Percentiles rank a stretch among this genome's conserved stretches.
These are phyloP conservation scores for Limnephilus marmoratus DNA, from an alignment of 2,888 invertebrate genomes.

Conservation along the genomic window DNA sequence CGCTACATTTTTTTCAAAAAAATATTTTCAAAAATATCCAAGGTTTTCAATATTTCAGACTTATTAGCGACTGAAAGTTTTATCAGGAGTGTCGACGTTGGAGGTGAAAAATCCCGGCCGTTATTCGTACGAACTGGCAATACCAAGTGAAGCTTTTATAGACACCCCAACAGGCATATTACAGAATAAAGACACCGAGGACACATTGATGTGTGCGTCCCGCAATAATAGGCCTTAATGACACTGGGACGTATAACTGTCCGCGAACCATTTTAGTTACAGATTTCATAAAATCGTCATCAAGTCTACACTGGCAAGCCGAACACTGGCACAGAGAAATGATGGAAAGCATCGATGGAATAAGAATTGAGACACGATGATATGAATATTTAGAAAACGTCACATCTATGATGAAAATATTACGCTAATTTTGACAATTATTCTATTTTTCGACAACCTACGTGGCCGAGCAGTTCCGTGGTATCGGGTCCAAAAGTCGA, in stretches of 20 bases:
- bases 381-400: background rate
- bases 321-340: background rate
- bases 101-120: background rate
- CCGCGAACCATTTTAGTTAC: slow-evolving; percentile 10
- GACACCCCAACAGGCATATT: slow-evolving; percentile 27
- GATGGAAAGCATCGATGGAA: background rate
- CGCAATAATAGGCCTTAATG: slow-evolving; percentile 30
- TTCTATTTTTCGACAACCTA: no score
- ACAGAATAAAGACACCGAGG: slow-evolving; percentile 29
- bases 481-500: no score
- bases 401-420: background rate
- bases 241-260: slow-evolving; percentile 29
- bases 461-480: no score
- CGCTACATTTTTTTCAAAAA: background rate
- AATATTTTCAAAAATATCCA: background rate
- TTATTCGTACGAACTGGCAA: background rate
- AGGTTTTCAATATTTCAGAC: background rate
- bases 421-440: background rate
- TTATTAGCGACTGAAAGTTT: background rate
- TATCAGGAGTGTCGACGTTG: background rate
- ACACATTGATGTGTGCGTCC: slow-evolving; percentile 6
- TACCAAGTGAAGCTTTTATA: slow-evolving; percentile 7
- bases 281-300: slow-evolving; percentile 13
- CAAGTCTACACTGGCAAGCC: background rate
- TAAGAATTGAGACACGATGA: background rate